Conservation (phyloP, 2,888 invertebrate genomes). For the Acrocera orbiculus region DNA sequence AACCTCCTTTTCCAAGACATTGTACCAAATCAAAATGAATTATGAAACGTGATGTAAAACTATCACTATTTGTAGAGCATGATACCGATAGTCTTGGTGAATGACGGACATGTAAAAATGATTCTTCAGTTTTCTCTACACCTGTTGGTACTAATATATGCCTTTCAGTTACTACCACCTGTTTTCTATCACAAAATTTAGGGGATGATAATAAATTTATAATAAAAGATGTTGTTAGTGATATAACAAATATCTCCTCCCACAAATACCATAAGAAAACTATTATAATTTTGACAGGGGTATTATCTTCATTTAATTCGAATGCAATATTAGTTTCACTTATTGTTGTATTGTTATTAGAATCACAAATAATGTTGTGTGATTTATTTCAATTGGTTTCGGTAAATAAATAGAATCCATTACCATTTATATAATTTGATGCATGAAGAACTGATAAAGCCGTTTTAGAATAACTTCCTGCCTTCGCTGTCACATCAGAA, state of each 20-base stretch:
- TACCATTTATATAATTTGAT: slow-evolving; percentile 49
- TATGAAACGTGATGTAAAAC: slow-evolving; percentile 46
- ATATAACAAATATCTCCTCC: slow-evolving; percentile 65
- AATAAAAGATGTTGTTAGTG: slow-evolving; percentile 51
- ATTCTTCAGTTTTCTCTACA: slow-evolving; percentile 26
- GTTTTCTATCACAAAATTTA: slow-evolving; percentile 21
- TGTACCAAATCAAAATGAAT: slow-evolving; percentile 69
- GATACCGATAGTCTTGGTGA: slow-evolving; percentile 10
- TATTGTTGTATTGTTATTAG: slow-evolving; percentile 7
- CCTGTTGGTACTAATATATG: slow-evolving; percentile 29
- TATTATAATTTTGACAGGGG: slow-evolving; percentile 50
- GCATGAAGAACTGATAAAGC: slow-evolving; percentile 59
- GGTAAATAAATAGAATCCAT: slow-evolving; percentile 62
- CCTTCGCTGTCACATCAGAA: slow-evolving; percentile 23
- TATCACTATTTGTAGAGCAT: slow-evolving; percentile 10
- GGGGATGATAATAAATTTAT: slow-evolving; percentile 48
- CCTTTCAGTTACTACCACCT: slow-evolving; percentile 29
- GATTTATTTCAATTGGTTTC: slow-evolving; percentile 35
- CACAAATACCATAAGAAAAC: slow-evolving; percentile 67
- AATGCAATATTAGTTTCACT: slow-evolving; percentile 16
- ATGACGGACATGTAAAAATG: slow-evolving; percentile 12
- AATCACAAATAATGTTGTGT: slow-evolving; percentile 30
- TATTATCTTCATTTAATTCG: slow-evolving; percentile 34
- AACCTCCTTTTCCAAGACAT: slow-evolving; percentile 79
- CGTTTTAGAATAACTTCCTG: slow-evolving; percentile 28